Conservation (phyloP, 2,797 vertebrate species). For the Novumbra hubbsi region DNA sequence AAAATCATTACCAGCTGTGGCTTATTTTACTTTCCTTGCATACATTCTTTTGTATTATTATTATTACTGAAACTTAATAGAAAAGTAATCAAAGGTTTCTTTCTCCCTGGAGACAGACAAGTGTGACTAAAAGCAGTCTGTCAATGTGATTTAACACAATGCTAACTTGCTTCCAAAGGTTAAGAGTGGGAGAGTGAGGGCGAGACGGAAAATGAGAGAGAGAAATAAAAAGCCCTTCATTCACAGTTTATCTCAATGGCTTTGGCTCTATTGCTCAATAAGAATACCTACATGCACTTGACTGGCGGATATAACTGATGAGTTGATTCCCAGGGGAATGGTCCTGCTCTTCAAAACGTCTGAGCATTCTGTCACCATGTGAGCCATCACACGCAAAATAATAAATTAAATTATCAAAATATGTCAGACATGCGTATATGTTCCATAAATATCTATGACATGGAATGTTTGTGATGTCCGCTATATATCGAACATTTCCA, state of each 20-base stretch:
- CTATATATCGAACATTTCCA: no score
- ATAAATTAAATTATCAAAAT: no score
- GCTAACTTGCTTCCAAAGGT: slow-evolving; percentile 25
- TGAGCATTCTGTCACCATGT: no score
- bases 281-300: no score
- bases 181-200: neutral
- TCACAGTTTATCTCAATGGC: neutral
- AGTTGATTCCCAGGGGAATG: no score
- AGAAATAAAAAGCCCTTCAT: slow-evolving; percentile 35
- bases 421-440: no score
- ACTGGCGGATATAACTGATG: no score
- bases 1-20: neutral
- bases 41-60: neutral
- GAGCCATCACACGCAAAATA: no score
- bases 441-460: no score
- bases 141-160: slow-evolving; percentile 19
- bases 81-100: slow-evolving; percentile 15
- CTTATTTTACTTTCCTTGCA: neutral
- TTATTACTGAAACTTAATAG: neutral
- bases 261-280: no score
- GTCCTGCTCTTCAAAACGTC: no score
- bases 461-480: no score
- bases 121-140: slow-evolving; percentile 13
- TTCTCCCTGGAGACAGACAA: neutral
- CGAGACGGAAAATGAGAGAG: neutral